Conservation (phyloP, 1,140 invertebrate genomes). For the Drosophila bocqueti region DNA sequence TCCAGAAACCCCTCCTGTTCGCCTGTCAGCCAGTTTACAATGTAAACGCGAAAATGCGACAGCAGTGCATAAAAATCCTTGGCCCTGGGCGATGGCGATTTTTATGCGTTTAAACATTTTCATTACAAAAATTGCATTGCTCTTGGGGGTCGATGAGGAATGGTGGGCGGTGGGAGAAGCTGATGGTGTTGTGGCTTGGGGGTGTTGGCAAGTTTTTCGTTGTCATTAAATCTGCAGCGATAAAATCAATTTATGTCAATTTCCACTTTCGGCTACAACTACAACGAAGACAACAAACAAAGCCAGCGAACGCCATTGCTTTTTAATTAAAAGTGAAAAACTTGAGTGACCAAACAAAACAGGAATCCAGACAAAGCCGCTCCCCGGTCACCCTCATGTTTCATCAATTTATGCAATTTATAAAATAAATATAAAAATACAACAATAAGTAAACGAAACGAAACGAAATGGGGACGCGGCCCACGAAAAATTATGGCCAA, state of each 20-base stretch:
- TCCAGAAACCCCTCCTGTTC: not conserved
- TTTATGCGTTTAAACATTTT: constrained; percentile 83
- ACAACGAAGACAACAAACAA: constrained; percentile 37
- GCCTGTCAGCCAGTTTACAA: constrained; percentile 81
- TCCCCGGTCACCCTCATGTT: constrained; percentile 56
- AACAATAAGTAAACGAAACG: constrained; percentile 63
- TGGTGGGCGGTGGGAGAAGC: not conserved
- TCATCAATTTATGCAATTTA: constrained; percentile 83
- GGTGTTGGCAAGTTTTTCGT: constrained; percentile 57
- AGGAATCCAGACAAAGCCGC: constrained; percentile 33
- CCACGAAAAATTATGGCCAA: constrained; percentile 69
- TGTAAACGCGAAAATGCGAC: constrained; percentile 82
- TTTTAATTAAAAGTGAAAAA: constrained; percentile 82
- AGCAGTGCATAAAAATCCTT: constrained; percentile 81
- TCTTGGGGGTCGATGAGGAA: not conserved
- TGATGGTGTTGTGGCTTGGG: not conserved
- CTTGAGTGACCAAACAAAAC: constrained; percentile 79
- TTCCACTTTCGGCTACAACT: constrained; percentile 70
- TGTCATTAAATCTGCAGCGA: constrained; percentile 82
- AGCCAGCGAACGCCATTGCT: constrained; percentile 60
- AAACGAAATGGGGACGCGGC: constrained; percentile 33
- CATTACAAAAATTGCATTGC: constrained; percentile 83
- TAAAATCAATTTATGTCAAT: constrained; percentile 84
- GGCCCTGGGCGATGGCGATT: constrained; percentile 67
- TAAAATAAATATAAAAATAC: constrained; percentile 83